Evolutionary conservation across 2,797 vertebrate genomes (phyloP).

Genomic region (Neoniphon sammara): DNA sequence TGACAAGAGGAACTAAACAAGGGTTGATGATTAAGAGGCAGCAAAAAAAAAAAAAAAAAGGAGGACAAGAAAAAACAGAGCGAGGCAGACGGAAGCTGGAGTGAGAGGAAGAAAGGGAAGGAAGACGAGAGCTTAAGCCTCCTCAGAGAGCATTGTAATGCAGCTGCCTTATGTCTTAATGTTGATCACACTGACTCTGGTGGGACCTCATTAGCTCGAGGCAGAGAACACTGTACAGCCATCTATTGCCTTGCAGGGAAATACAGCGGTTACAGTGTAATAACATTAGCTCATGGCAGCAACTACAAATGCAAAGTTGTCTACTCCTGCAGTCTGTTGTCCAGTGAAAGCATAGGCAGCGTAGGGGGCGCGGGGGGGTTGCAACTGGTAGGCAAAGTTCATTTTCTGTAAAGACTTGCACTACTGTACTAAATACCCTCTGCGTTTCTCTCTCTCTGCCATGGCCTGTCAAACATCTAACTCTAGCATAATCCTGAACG

Average conservation of each 20-base stretch:
- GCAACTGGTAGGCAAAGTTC: slow-evolving; percentile 1
- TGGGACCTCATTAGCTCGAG: slow-evolving; percentile 80
- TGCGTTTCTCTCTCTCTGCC: too few species aligned
- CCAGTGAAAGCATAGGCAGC: slow-evolving; percentile 2
- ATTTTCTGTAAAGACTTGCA: too few species aligned
- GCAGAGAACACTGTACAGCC: slow-evolving; percentile 60
- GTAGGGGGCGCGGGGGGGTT: neutral
- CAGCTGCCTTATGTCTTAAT: slow-evolving; percentile 76
- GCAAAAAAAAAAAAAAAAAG: slow-evolving; percentile 18
- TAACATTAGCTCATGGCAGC: slow-evolving; percentile 52
- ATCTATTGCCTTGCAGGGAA: slow-evolving; percentile 60
- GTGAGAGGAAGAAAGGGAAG: slow-evolving; percentile 40
- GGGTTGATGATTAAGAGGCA: slow-evolving; percentile 52
- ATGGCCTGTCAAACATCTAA: too few species aligned
- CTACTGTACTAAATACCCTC: too few species aligned
- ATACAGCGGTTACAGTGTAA: slow-evolving; percentile 55
- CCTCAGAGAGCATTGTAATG: slow-evolving; percentile 67
- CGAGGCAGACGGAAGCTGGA: slow-evolving; percentile 11
- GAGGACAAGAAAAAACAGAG: slow-evolving; percentile 31
- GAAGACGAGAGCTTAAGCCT: slow-evolving; percentile 42
- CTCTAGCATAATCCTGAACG: neutral
- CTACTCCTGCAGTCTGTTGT: slow-evolving; percentile 4
- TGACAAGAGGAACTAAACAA: slow-evolving; percentile 60
- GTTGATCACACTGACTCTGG: slow-evolving; percentile 71
- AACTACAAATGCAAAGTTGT: slow-evolving; percentile 46